Evolutionary conservation across 2,113 vertebrate species (phyloP), one percentile per base, ranked within the genome.

Genomic region (Rhadina sibilatrix): DNA sequence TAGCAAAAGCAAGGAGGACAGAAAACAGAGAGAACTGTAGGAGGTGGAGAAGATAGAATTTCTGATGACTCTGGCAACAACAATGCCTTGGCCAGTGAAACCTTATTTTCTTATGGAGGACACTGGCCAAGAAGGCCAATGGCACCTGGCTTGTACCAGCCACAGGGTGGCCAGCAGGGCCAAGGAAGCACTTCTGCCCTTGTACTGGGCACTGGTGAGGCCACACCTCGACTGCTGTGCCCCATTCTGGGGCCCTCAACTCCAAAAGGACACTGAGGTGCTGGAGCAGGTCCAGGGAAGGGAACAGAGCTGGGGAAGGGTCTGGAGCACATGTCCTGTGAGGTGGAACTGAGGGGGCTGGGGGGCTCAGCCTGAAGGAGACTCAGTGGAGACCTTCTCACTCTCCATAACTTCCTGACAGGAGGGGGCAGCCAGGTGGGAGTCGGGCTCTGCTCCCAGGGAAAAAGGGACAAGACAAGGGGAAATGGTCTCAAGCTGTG

Each of bases 41-140:
- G 89, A 93, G 90, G 75, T 1, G 1, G 38, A 91, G 38, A 63
- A 66, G 82, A 66, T 9, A 42, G 71, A 92, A 96, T 94, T 95
- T 92, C 90, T 94, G 75, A 95, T 88, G 59, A 90, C 63, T 94
- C 70, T 93, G 75, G 85, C 71, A 95, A 79, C 33, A 72, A 81
- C 56, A 87, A n/a, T 22, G 37, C 25, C 57, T 57, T 10, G 5
- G 78, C 53, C 16, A 95, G 87, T 12, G 50, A 84, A 91, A 68
- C 14, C 6, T 46, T 72, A 6, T 63, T 83, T 90, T 54, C 59
- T 92, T 53, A 54, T 3, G 22, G 44, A 82, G 50, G 30, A 56
- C 22, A 42, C 2, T 56, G 64, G 49, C 25, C 71, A 83, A 49
- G 30, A 54, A 31, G 14, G 25, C n/a, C 14, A 61, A 31, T 37